Evolutionary conservation across 2,797 vertebrate genomes (phyloP), one percentile per base, ranked within the genome.

Genomic region (Sphenodon punctatus): DNA sequence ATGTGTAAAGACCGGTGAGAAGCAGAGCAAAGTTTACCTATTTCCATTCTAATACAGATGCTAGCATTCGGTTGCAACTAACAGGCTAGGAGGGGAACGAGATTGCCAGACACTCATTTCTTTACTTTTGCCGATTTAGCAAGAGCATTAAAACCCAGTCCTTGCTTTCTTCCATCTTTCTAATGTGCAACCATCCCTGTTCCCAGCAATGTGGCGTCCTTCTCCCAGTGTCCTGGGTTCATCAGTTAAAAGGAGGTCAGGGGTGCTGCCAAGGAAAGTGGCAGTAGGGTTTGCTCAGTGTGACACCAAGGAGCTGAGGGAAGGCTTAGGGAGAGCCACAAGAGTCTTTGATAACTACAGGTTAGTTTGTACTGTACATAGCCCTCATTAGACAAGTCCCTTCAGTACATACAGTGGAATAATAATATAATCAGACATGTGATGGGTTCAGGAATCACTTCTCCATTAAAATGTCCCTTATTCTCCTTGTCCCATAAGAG

Each of bases 341-440:
- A 34, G 22, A 66, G 58, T 76, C 63, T 19, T 56, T 73, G 66
- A 73, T 51, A 85, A 67, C 84, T 71, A 14, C 14, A 74, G 61
- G 41, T 72, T 38, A 42, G 49, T 85, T 82, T 64, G 64, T 85
- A 79, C 81, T 87, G 85, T 88, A 85, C 90, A 87, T 86, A 92
- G 92, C 91, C 82, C 72, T 94, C 92, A 20, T 91, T 84, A 87
- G 76, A 88, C 75, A 84, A 51, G 69, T 89, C 78, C 84, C 85
- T 73, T 75, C 64, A 59, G 67, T 85, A 82, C 79, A 89, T 6
- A 85, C 27, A 84, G n/a, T 27, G 80, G 80, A 61, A 30, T 72
- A 81, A 75, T 89, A 71, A 51, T 36, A 27, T 15, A 92, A 88
- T 89, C 80, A 93, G 88, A 91, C 88, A 86, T 90, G 75, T 0